phyloP scores from a whole-genome alignment of 2,113 vertebrate species.

The Stegastes partitus region DNA sequence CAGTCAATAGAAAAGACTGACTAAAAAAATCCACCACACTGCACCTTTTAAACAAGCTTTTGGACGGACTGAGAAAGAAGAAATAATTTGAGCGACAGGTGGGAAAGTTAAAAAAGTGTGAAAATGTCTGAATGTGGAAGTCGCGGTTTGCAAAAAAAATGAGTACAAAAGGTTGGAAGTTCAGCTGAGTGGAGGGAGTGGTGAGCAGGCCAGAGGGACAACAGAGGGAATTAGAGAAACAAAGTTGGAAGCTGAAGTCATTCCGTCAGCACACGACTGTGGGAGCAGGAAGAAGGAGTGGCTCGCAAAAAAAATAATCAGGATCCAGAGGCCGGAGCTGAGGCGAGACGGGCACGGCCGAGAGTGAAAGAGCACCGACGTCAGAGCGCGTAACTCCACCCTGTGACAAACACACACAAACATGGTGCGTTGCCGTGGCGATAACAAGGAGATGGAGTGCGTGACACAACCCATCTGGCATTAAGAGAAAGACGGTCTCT shows the following conservation, averaged over 20 bases:
- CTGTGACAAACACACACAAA: conserved; percentile 61
- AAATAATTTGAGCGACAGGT: too few relatives aligned
- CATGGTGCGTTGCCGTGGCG: conserved; percentile 49
- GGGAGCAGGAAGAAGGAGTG: conserved; percentile 37
- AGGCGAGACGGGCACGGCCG: not conserved
- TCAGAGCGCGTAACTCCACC: conserved; percentile 26
- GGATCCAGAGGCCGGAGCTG: not conserved
- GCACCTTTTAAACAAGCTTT: too few relatives aligned
- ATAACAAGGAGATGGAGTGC: conserved; percentile 15
- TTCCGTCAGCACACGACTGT: not conserved
- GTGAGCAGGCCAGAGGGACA: not conserved
- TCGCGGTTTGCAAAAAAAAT: not conserved
- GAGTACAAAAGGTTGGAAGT: conserved; percentile 32
- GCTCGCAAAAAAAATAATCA: conserved; percentile 1
- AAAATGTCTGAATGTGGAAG: not conserved
- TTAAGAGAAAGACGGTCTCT: conserved; percentile 2
- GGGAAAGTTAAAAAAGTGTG: not conserved
- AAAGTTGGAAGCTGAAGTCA: not conserved
- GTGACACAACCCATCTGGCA: conserved; percentile 49
- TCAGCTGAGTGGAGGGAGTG: not conserved
- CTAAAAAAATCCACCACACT: too few relatives aligned
- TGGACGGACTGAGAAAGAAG: too few relatives aligned
- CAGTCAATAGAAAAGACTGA: too few relatives aligned
- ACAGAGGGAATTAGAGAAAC: not conserved
- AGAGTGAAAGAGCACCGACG: not conserved